Conservation (phyloP, 2,888 invertebrate genomes). For the Hypolimnas misippus region DNA sequence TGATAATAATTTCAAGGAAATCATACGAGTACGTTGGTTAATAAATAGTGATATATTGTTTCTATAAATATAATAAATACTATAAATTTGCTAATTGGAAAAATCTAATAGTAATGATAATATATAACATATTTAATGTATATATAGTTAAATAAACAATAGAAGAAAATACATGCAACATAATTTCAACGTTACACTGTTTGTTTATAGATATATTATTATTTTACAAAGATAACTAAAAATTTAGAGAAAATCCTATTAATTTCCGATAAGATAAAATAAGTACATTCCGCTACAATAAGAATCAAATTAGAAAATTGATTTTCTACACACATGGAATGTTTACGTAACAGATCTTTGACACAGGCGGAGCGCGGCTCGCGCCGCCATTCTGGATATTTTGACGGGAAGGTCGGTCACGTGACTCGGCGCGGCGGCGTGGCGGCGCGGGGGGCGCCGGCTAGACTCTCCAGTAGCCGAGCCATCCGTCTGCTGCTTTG, state of each 20-base stretch:
- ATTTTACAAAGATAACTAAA: no score
- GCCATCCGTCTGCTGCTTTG: conserved; percentile 83
- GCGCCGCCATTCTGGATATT: conserved; percentile 87
- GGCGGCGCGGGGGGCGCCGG: conserved; percentile 68
- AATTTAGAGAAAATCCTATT: not conserved
- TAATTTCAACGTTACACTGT: no score
- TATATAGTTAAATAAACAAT: no score
- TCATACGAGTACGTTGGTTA: no score
- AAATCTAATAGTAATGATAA: no score
- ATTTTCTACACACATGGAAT: not conserved
- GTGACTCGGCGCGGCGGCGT: conserved; percentile 84
- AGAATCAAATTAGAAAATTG: not conserved
- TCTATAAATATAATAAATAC: no score
- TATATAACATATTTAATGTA: no score
- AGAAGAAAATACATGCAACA: no score
- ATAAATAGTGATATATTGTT: no score
- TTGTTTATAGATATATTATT: no score
- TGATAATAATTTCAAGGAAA: no score
- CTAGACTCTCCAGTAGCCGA: conserved; percentile 87
- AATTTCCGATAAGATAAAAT: conserved; percentile 9
- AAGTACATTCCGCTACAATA: not conserved
- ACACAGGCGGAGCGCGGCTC: conserved; percentile 64
- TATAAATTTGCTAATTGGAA: no score
- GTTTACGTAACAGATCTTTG: conserved; percentile 52
- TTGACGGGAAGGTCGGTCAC: conserved; percentile 94